These are phyloP conservation scores for Pseudomugil tenellus DNA, from an alignment of 2,797 vertebrate species.

Conservation along the genomic window DNA sequence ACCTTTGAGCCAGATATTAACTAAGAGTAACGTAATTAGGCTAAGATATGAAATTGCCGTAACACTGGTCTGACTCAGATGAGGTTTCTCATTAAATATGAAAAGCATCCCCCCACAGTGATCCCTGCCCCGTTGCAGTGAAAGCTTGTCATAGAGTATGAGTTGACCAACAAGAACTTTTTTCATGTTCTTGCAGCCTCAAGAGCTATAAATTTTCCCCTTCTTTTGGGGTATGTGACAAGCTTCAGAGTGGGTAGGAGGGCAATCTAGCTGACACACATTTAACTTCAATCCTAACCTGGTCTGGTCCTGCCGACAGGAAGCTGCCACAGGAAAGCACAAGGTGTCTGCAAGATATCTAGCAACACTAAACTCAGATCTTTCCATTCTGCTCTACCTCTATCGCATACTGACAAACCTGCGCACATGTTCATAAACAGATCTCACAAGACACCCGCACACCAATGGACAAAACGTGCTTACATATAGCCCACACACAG, in stretches of 20 bases:
- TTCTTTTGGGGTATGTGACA: too few relatives aligned
- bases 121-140: too few relatives aligned
- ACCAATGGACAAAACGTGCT: constrained; percentile 38
- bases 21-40: too few relatives aligned
- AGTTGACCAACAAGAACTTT: too few relatives aligned
- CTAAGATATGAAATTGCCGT: too few relatives aligned
- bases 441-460: constrained; percentile 37
- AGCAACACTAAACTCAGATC: constrained; percentile 63
- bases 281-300: constrained; percentile 61
- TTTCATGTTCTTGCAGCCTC: too few relatives aligned
- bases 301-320: constrained; percentile 68
- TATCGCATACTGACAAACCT: constrained; percentile 44
- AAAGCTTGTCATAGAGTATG: too few relatives aligned
- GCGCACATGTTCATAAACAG: constrained; percentile 52
- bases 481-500: constrained; percentile 41
- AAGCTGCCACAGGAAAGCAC: constrained; percentile 61
- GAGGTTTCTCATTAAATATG: too few relatives aligned
- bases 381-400: constrained; percentile 66
- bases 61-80: too few relatives aligned
- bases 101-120: too few relatives aligned
- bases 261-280: constrained; percentile 58
- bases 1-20: too few relatives aligned
- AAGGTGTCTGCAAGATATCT: constrained; percentile 69
- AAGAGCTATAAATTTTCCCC: too few relatives aligned
- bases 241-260: constrained; percentile 41